Evolutionary conservation across 2,888 invertebrate genomes (phyloP).

Genomic region (Ormyrus labotus): DNA sequence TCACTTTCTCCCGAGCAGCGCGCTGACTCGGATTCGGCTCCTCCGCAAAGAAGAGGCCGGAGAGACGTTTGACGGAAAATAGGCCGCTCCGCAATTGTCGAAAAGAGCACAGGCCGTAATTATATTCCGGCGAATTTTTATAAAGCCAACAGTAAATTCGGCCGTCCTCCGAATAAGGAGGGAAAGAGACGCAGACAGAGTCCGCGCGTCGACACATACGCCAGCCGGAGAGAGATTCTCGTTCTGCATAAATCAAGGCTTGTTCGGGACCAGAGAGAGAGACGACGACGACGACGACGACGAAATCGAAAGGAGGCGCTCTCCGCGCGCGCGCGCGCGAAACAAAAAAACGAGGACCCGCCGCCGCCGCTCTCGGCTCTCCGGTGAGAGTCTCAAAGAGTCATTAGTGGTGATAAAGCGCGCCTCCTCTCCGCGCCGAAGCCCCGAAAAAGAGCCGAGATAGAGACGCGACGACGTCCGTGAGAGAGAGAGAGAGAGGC

Average conservation of each 20-base stretch:
- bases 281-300: not conserved
- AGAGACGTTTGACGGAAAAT: not conserved
- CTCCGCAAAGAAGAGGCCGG: not conserved
- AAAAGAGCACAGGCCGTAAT: not conserved
- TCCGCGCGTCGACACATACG: constrained; percentile 3
- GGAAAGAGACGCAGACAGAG: not conserved
- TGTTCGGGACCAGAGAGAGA: constrained; percentile 2
- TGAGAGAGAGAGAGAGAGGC: constrained; percentile 4
- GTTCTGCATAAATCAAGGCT: constrained; percentile 50
- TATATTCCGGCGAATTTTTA: not conserved
- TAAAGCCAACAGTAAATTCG: constrained; percentile 21
- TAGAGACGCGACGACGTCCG: not conserved
- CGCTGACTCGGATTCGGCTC: constrained; percentile 16
- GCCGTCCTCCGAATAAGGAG: not conserved
- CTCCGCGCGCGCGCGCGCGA: not conserved
- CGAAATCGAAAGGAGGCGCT: constrained; percentile 12
- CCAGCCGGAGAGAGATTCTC: constrained; percentile 20
- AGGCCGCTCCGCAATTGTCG: not conserved
- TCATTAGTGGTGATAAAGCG: constrained; percentile 54
- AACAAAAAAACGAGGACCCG: constrained; percentile 15
- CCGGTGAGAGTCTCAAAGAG: constrained; percentile 20
- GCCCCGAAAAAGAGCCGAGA: constrained; percentile 3
- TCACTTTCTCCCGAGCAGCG: not conserved
- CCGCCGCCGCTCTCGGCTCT: constrained; percentile 3
- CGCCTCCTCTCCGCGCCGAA: not conserved